These are phyloP conservation scores for human (Homo sapiens) DNA, from an alignment of 2,113 vertebrate genomes.

Conservation along the genomic window GRCh38 chr18:39846001-39846500, in stretches of 20 bases:
- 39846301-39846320: background rate
- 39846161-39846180: background rate
- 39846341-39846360: slow-evolving; percentile 17
- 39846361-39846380: slow-evolving; percentile 60
- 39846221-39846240: background rate
- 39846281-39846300: background rate
- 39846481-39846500: slow-evolving; percentile 71
- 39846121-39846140: background rate
- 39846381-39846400: slow-evolving; percentile 69
- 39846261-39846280: background rate
- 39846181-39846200: background rate
- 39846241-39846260: background rate
- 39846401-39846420: slow-evolving; percentile 59
- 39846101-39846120: background rate
- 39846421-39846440: slow-evolving; percentile 65
- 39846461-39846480: slow-evolving; percentile 71
- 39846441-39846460: slow-evolving; percentile 68
- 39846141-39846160: background rate
- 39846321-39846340: slow-evolving; percentile 20
- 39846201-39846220: background rate
- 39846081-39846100: background rate
- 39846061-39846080: background rate
- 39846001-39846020: background rate
- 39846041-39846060: background rate
- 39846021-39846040: background rate